Evolutionary conservation across 2,797 vertebrate species (phyloP).

Genomic region (Halcyon badia): DNA sequence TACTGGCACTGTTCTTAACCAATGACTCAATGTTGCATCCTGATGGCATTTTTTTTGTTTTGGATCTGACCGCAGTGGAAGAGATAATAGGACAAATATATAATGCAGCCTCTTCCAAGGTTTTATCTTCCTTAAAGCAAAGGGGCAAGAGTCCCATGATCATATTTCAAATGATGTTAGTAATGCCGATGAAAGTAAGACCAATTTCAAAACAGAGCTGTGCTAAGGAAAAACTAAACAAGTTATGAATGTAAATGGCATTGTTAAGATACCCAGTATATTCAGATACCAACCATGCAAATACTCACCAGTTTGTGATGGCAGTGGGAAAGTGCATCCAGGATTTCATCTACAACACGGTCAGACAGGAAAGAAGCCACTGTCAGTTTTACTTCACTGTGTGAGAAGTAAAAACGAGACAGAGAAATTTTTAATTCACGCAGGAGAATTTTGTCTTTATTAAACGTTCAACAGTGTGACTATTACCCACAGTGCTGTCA

Average conservation of each 20-base stretch:
- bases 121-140: background rate
- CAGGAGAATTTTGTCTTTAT: background rate
- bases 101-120: background rate
- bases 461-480: background rate
- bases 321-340: constrained; percentile 92
- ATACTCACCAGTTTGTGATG: constrained; percentile 91
- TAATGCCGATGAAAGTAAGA: background rate
- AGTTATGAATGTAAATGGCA: background rate
- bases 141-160: background rate
- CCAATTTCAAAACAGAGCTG: background rate
- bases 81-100: background rate
- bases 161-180: background rate
- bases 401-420: constrained; percentile 47
- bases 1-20: background rate
- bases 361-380: constrained; percentile 96
- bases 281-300: background rate
- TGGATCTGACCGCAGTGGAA: background rate
- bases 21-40: background rate
- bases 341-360: constrained; percentile 94
- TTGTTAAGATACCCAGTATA: background rate
- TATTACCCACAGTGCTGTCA: constrained; percentile 18
- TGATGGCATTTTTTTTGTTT: background rate
- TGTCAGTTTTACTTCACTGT: constrained; percentile 94
- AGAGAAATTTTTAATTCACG: background rate
- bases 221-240: background rate